These are phyloP conservation scores for Cremastinae sp. DNA, from an alignment of 2,888 invertebrate species.

Conservation along the genomic window DNA sequence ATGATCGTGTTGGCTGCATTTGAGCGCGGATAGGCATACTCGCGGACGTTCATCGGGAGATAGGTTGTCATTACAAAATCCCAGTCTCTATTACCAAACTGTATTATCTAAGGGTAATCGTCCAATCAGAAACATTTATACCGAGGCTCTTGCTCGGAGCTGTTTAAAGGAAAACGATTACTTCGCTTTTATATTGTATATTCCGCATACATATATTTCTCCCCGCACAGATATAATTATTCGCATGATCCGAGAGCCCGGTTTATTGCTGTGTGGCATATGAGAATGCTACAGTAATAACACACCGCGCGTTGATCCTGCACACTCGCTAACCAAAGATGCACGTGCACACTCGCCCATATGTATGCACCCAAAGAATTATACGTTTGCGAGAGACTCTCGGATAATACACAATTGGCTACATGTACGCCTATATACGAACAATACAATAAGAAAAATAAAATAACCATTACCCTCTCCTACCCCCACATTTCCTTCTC, in stretches of 20 bases:
- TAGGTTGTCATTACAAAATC: conserved; percentile 51
- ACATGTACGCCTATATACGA: conserved; percentile 46
- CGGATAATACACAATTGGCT: conserved; percentile 57
- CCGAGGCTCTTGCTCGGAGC: conserved; percentile 34
- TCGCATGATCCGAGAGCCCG: conserved; percentile 34
- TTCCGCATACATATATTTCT: neutral
- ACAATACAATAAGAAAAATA: conserved; percentile 53
- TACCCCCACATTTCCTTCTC: conserved; percentile 6
- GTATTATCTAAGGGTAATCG: conserved; percentile 51
- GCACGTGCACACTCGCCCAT: conserved; percentile 35
- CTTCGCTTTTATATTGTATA: conserved; percentile 26
- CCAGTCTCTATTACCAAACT: conserved; percentile 55
- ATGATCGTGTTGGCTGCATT: neutral
- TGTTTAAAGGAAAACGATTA: conserved; percentile 43
- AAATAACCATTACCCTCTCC: conserved; percentile 52
- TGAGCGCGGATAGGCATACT: neutral
- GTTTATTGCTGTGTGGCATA: conserved; percentile 45
- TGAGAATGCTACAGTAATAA: conserved; percentile 35
- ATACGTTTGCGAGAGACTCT: conserved; percentile 56
- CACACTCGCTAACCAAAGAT: conserved; percentile 21
- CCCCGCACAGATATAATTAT: conserved; percentile 18
- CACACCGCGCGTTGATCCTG: neutral
- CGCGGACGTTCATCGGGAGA: neutral
- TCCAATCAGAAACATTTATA: conserved; percentile 48
- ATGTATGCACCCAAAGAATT: conserved; percentile 50